phyloP scores from a whole-genome alignment of 2,113 vertebrate species.

The Catharus fuscescens region DNA sequence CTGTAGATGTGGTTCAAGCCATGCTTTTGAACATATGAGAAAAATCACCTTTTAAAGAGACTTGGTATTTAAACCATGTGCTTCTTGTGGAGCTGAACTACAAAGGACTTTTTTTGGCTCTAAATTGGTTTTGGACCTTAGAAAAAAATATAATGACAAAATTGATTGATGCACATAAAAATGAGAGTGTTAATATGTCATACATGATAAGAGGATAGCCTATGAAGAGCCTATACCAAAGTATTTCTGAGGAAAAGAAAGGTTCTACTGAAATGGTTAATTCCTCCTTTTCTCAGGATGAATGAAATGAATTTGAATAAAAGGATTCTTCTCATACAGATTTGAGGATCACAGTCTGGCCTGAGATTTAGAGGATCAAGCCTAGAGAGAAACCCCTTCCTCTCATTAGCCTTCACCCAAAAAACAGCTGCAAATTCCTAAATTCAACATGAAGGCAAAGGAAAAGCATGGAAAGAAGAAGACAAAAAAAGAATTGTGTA shows the following conservation, averaged over 20 bases:
- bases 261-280: not conserved
- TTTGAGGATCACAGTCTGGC: not conserved
- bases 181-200: not conserved
- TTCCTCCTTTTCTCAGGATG: not conserved
- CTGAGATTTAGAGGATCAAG: not conserved
- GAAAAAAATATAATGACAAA: not conserved
- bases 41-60: not conserved
- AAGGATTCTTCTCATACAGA: not conserved
- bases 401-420: not conserved
- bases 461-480: not conserved
- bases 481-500: not conserved
- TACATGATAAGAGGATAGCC: not conserved
- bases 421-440: not conserved
- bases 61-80: not conserved
- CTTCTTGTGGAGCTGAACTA: not conserved
- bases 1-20: not conserved
- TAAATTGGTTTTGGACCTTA: not conserved
- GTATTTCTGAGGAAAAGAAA: not conserved
- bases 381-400: not conserved
- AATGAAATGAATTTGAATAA: not conserved
- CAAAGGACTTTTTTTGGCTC: not conserved
- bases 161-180: not conserved
- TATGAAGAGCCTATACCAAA: rapidly evolving
- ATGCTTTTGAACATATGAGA: not conserved
- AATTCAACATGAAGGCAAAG: not conserved